These are phyloP conservation scores for Netelia virgata DNA, from an alignment of 2,888 invertebrate species.

Conservation along the genomic window DNA sequence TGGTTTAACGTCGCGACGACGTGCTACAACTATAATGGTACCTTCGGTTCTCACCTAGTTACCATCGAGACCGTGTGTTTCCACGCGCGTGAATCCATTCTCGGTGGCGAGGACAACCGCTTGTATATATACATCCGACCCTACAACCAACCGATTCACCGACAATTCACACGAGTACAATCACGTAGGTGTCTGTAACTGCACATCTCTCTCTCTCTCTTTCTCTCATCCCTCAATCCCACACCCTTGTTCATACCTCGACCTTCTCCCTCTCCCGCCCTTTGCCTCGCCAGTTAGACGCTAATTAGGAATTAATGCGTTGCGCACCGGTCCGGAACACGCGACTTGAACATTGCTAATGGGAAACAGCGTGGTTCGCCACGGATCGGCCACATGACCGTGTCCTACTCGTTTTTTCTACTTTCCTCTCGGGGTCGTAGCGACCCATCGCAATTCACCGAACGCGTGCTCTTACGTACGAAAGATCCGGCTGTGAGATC, in stretches of 20 bases:
- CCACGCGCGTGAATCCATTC: conserved; percentile 45
- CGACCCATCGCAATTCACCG: neutral
- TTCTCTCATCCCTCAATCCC: too few relatives aligned
- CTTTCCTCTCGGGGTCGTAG: neutral
- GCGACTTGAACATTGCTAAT: conserved; percentile 79
- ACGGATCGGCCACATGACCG: conserved; percentile 69
- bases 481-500: neutral
- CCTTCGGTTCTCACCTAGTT: conserved; percentile 22
- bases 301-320: conserved; percentile 82
- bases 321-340: conserved; percentile 60
- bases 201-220: conserved; percentile 8
- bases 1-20: conserved; percentile 42
- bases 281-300: conserved; percentile 73
- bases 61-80: conserved; percentile 36
- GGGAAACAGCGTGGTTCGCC: conserved; percentile 71
- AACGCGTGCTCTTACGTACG: neutral
- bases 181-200: conserved; percentile 73
- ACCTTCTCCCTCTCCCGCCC: neutral
- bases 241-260: too few relatives aligned
- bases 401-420: conserved; percentile 13
- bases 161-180: conserved; percentile 67
- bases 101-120: conserved; percentile 33
- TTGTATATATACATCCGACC: conserved; percentile 11
- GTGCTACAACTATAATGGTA: conserved; percentile 38
- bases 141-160: conserved; percentile 33